phyloP scores from a whole-genome alignment of 2,888 invertebrate species.

The Caprella mutica region DNA sequence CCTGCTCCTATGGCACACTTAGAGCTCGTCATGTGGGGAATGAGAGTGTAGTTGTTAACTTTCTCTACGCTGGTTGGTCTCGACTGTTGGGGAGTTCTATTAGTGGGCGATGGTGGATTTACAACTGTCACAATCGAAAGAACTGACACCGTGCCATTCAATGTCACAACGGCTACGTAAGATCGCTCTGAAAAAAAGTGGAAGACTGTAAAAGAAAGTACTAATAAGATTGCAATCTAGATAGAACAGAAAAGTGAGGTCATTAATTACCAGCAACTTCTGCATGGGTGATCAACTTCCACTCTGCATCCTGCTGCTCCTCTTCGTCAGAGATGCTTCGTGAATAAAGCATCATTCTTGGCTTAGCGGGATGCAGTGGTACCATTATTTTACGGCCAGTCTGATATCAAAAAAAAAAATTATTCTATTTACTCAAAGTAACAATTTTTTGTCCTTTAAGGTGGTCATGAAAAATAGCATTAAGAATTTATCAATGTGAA shows the following conservation, averaged over 20 bases:
- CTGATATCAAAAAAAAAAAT: conserved; percentile 21
- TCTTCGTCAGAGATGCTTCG: conserved; percentile 42
- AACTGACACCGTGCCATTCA: conserved; percentile 51
- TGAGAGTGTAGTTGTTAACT: conserved; percentile 49
- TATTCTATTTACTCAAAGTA: neutral
- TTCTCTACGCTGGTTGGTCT: conserved; percentile 40
- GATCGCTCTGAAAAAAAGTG: conserved; percentile 45
- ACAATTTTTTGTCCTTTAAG: neutral
- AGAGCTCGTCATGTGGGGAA: conserved; percentile 53
- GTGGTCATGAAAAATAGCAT: neutral
- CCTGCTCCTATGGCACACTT: conserved; percentile 67
- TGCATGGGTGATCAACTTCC: conserved; percentile 51
- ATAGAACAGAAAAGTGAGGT: neutral
- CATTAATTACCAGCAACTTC: conserved; percentile 45
- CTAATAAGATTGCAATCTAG: neutral
- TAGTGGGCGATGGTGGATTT: conserved; percentile 40
- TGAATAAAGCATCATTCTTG: conserved; percentile 52
- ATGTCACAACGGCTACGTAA: conserved; percentile 53
- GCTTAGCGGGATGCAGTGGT: conserved; percentile 49
- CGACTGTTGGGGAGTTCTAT: conserved; percentile 23
- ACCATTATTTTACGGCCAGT: conserved; percentile 43
- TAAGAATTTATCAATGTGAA: neutral
- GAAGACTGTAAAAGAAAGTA: neutral
- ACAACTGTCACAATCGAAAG: conserved; percentile 52
- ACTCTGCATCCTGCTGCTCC: conserved; percentile 45